Percentiles rank a stretch among this genome's conserved stretches.
Evolutionary conservation across 1,140 invertebrate species (phyloP).

Genomic region (Gryon sp.): DNA sequence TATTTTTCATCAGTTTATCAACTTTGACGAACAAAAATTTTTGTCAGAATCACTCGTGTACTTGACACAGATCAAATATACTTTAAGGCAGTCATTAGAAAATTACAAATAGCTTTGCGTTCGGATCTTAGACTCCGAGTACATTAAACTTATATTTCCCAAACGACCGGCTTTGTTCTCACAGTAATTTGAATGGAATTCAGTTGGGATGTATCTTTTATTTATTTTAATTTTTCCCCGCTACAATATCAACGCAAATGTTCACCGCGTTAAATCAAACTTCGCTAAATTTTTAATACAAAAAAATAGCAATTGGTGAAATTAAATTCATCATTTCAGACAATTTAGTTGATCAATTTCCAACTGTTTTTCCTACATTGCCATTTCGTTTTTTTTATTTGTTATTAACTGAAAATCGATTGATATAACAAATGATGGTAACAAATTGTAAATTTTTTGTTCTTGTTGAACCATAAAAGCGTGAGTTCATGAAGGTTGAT

Average conservation of each 20-base stretch:
- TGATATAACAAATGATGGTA: no score
- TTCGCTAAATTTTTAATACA: no score
- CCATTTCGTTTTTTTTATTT: no score
- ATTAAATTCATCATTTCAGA: not conserved
- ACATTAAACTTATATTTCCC: conserved; percentile 27
- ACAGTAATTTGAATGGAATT: conserved; percentile 15
- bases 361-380: no score
- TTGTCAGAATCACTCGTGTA: no score
- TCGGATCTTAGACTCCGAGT: conserved; percentile 5
- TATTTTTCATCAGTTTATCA: no score
- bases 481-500: conserved; percentile 18
- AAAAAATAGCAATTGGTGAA: not conserved
- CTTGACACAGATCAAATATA: conserved; percentile 12
- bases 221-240: conserved; percentile 1
- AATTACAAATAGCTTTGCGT: conserved; percentile 21
- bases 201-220: conserved; percentile 13
- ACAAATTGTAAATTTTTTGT: conserved; percentile 18
- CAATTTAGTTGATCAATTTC: no score
- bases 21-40: no score
- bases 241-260: no score
- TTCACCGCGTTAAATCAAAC: no score
- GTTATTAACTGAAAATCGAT: no score
- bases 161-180: conserved; percentile 17
- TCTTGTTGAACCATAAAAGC: conserved; percentile 15
- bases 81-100: conserved; percentile 1